A percentile compares a stretch with the other conserved stretches of the same genome.
Evolutionary conservation across 2,888 invertebrate genomes (phyloP).

Genomic region (Eupithecia subumbrata): DNA sequence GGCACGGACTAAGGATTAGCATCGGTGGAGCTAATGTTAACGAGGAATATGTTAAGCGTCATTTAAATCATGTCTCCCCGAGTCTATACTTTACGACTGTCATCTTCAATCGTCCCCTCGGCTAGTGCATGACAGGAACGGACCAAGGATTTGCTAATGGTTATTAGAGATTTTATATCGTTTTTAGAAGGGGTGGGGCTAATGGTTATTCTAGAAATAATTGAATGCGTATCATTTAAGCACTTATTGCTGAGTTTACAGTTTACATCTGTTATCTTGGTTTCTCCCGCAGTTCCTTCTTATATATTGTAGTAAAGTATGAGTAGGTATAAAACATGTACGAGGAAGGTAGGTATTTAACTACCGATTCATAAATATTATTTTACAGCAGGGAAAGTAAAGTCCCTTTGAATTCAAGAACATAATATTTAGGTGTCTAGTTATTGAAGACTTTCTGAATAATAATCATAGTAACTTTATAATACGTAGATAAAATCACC

Average conservation of each 20-base stretch:
- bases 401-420: slow-evolving; percentile 3
- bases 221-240: no score
- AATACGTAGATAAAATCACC: neutral
- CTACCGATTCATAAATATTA: slow-evolving; percentile 4
- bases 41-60: no score
- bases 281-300: neutral
- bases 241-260: no score
- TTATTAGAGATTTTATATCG: no score
- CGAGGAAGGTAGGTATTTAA: neutral
- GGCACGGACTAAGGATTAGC: no score
- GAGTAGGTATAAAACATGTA: neutral
- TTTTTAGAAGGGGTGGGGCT: neutral
- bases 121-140: slow-evolving; percentile 18
- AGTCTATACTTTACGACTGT: slow-evolving; percentile 28
- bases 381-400: neutral
- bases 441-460: neutral
- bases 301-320: neutral
- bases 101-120: slow-evolving; percentile 28
- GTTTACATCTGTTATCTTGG: slow-evolving; percentile 12
- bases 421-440: neutral
- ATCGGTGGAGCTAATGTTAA: no score
- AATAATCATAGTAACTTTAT: neutral
- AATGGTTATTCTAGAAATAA: neutral
- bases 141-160: slow-evolving; percentile 19
- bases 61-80: slow-evolving; percentile 36